Evolutionary conservation across 2,113 vertebrate species (phyloP).

Genomic region (Cyrtonyx montezumae): DNA sequence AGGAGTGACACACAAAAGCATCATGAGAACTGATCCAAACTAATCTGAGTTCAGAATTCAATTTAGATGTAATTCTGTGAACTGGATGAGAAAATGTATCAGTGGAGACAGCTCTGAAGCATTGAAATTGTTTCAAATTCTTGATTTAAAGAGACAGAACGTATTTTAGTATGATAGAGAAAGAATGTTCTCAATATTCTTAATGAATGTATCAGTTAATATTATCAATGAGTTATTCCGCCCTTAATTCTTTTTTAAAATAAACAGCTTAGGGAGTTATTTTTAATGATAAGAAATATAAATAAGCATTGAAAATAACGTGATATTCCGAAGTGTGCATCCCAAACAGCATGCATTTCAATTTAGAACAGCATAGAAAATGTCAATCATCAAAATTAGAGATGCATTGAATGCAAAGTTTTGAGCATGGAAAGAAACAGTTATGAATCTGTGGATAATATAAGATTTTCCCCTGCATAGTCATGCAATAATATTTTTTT

Average conservation of each 20-base stretch:
- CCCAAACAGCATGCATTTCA: not conserved
- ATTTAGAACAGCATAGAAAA: constrained; percentile 1
- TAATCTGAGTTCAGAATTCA: not conserved
- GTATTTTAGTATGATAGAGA: not conserved
- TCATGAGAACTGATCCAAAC: not conserved
- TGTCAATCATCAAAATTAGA: constrained; percentile 29
- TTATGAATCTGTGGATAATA: not conserved
- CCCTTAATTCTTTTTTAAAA: not conserved
- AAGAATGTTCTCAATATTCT: not conserved
- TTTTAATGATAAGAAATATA: not conserved
- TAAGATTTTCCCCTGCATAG: not conserved
- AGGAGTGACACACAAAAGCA: not conserved
- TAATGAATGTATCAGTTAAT: not conserved
- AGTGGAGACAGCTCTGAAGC: not conserved
- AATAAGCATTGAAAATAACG: not conserved
- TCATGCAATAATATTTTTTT: not conserved
- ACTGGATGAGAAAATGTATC: not conserved
- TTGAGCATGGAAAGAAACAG: not conserved
- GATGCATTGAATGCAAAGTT: not conserved
- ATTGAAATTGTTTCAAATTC: not conserved
- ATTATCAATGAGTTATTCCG: not conserved
- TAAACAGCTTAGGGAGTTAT: not conserved
- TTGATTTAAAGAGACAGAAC: not conserved
- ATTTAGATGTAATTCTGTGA: not conserved
- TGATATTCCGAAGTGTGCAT: not conserved